phyloP scores from a whole-genome alignment of 2,888 invertebrate genomes.

The Dynastes grantii region DNA sequence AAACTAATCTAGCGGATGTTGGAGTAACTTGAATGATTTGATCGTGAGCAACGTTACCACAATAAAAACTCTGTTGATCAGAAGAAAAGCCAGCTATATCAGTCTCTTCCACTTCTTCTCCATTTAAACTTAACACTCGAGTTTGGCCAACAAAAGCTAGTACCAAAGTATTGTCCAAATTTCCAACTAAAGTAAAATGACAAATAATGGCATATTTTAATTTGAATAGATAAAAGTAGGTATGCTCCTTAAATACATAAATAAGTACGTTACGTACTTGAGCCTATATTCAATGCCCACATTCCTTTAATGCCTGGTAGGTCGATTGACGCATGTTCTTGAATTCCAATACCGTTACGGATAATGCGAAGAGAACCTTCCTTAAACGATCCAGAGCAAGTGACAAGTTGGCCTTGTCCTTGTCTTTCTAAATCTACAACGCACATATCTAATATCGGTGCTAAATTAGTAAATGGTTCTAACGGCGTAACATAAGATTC shows the following conservation, averaged over 20 bases:
- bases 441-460: conserved; percentile 98
- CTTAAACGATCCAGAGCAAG: conserved; percentile 97
- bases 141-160: conserved; percentile 98
- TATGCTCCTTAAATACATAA: neutral
- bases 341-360: conserved; percentile 98
- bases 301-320: conserved; percentile 97
- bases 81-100: conserved; percentile 93
- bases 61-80: conserved; percentile 94
- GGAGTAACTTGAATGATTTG: conserved; percentile 83
- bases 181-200: conserved; percentile 53
- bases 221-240: neutral
- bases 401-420: conserved; percentile 98
- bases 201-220: neutral
- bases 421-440: conserved; percentile 97
- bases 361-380: conserved; percentile 98
- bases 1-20: conserved; percentile 81
- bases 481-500: conserved; percentile 94
- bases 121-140: conserved; percentile 88
- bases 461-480: conserved; percentile 97
- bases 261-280: conserved; percentile 66
- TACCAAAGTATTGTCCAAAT: conserved; percentile 89
- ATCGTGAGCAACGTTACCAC: conserved; percentile 90
- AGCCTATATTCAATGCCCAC: conserved; percentile 91
- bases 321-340: conserved; percentile 98
- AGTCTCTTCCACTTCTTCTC: conserved; percentile 98